Conservation (phyloP, 2,888 invertebrate genomes). For the Yponomeuta cagnagella region DNA sequence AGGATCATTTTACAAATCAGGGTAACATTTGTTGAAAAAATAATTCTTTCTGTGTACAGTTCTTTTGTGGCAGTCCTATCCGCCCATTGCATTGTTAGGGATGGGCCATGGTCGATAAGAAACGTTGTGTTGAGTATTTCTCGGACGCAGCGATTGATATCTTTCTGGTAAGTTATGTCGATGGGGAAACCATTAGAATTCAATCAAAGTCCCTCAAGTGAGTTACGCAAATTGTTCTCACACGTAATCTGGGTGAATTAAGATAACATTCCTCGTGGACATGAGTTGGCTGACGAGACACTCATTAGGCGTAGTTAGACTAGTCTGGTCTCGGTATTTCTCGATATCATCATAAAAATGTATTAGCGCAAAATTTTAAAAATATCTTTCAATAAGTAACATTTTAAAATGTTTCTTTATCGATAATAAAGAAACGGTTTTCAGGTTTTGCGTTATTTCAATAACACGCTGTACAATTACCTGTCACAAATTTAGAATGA, state of each 20-base stretch:
- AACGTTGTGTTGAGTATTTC: not conserved
- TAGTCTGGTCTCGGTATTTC: not conserved
- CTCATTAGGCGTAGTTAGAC: not conserved
- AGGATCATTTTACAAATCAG: too few species aligned
- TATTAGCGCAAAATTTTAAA: too few species aligned
- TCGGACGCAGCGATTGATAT: conserved; percentile 2
- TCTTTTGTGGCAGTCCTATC: not conserved
- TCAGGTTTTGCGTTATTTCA: too few species aligned
- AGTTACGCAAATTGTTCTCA: conserved; percentile 4
- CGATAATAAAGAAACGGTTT: too few species aligned
- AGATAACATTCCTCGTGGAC: not conserved
- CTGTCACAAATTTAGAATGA: not conserved
- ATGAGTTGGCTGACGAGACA: not conserved
- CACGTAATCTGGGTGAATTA: not conserved
- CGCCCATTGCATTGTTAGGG: conserved; percentile 11
- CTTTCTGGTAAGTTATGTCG: not conserved
- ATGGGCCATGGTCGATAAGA: conserved; percentile 10
- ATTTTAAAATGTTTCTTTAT: too few species aligned
- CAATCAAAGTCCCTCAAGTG: not conserved
- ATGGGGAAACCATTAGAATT: conserved; percentile 3
- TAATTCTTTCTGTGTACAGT: too few species aligned
- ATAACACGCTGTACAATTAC: too few species aligned
- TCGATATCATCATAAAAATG: not conserved
- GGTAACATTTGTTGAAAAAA: too few species aligned
- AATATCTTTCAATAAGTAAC: too few species aligned